Percentiles rank a stretch among this genome's conserved stretches.
These are phyloP conservation scores for Lomographa bimaculata DNA, from an alignment of 2,888 invertebrate species.

Conservation along the genomic window DNA sequence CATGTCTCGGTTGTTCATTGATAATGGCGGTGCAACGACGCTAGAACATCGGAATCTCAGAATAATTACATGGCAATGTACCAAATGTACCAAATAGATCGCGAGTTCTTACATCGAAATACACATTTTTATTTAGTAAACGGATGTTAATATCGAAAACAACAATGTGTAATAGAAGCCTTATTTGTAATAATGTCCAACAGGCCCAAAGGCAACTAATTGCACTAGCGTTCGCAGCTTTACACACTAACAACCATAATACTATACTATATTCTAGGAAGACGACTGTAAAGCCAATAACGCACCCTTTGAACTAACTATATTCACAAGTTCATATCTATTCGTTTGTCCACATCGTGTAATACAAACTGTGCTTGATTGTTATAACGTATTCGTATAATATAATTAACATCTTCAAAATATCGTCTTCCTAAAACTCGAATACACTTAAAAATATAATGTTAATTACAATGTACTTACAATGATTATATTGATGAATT, in stretches of 20 bases:
- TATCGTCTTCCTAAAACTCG: conserved; percentile 11
- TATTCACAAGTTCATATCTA: conserved; percentile 1
- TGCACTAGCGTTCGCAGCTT: conserved; percentile 63
- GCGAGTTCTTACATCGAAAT: too few relatives aligned
- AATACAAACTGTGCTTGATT: too few relatives aligned
- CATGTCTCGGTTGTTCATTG: too few relatives aligned
- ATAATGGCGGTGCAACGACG: too few relatives aligned
- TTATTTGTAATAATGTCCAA: conserved; percentile 44
- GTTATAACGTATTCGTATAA: too few relatives aligned
- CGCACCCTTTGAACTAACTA: conserved; percentile 8
- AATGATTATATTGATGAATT: too few relatives aligned
- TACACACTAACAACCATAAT: conserved; percentile 46
- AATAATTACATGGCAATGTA: too few relatives aligned
- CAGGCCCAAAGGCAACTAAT: conserved; percentile 58
- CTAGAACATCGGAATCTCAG: too few relatives aligned
- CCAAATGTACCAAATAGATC: too few relatives aligned
- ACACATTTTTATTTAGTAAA: conserved; percentile 27
- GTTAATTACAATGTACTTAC: too few relatives aligned
- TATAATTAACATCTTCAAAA: neutral
- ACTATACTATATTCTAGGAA: conserved; percentile 38
- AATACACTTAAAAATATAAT: neutral
- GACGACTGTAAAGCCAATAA: conserved; percentile 35
- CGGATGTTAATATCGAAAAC: conserved; percentile 36
- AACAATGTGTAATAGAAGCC: too few relatives aligned
- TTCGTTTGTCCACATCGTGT: too few relatives aligned